phyloP scores from a whole-genome alignment of 2,797 vertebrate species.

The Dendrocincla fuliginosa region DNA sequence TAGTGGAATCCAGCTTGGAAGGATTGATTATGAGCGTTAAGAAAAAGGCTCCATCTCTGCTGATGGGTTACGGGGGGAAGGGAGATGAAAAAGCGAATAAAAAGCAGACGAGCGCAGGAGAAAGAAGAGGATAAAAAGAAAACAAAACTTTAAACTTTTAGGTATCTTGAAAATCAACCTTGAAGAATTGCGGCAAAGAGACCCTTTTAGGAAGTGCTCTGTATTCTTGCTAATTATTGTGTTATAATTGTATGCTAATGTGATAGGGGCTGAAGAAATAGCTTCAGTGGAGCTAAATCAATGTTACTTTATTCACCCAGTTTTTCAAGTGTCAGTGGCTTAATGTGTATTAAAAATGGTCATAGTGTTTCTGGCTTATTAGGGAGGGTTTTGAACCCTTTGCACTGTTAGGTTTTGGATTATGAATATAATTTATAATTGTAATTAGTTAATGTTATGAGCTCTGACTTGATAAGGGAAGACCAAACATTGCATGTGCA shows the following conservation, averaged over 20 bases:
- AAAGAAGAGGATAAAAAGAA: background rate
- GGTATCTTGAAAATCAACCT: background rate
- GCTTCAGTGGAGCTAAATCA: background rate
- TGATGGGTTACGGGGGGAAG: background rate
- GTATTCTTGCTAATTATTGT: background rate
- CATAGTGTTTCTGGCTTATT: background rate
- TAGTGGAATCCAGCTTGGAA: slow-evolving; percentile 41
- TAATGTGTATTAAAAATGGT: background rate
- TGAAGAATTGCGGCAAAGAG: background rate
- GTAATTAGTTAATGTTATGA: background rate
- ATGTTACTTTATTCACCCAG: background rate
- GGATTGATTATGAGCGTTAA: slow-evolving; percentile 62
- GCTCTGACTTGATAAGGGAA: background rate
- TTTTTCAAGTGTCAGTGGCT: background rate
- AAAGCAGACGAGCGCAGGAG: background rate
- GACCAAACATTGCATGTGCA: background rate
- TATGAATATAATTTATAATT: background rate
- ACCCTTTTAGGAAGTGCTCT: background rate
- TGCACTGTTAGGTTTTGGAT: background rate
- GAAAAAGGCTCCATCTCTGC: slow-evolving; percentile 31
- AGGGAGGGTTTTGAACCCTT: background rate
- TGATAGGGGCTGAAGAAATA: background rate
- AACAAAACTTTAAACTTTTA: background rate
- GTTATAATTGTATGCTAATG: background rate
- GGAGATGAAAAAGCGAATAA: slow-evolving; percentile 8